Evolutionary conservation across 2,888 invertebrate genomes (phyloP).

Genomic region (Hecatera dysodea): DNA sequence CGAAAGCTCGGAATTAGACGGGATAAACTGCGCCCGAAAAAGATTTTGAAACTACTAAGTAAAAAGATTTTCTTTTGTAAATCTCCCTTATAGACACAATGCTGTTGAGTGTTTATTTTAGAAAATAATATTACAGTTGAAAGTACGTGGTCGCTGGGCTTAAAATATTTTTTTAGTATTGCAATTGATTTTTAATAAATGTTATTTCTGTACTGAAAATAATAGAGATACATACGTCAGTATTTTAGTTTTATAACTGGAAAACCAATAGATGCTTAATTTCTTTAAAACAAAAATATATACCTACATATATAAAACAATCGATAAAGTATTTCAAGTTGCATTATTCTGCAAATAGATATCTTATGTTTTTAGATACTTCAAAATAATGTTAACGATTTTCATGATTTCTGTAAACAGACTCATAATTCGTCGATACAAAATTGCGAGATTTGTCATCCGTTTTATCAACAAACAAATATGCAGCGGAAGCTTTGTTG

Average conservation of each 20-base stretch:
- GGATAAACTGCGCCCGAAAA: slow-evolving; percentile 35
- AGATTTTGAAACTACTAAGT: slow-evolving; percentile 19
- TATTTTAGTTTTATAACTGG: not conserved
- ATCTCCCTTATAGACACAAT: slow-evolving; percentile 17
- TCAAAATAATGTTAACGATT: slow-evolving; percentile 10
- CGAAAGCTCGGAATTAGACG: slow-evolving; percentile 43
- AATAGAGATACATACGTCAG: not conserved
- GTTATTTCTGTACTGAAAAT: not conserved
- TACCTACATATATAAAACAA: not conserved
- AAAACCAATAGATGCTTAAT: not conserved
- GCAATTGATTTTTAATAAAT: slow-evolving; percentile 12
- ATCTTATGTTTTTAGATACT: not conserved
- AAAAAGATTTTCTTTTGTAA: slow-evolving; percentile 28
- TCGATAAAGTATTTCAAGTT: no score
- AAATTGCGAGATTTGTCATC: slow-evolving; percentile 19
- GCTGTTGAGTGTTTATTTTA: slow-evolving; percentile 10
- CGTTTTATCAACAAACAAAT: slow-evolving; percentile 35
- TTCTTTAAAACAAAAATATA: not conserved
- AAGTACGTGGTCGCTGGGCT: not conserved
- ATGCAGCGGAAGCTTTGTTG: slow-evolving; percentile 37
- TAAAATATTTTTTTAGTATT: no score
- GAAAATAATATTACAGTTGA: slow-evolving; percentile 31
- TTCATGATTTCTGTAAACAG: not conserved
- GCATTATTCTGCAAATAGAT: no score
- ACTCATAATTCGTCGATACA: not conserved